phyloP scores from a whole-genome alignment of 1,140 invertebrate genomes.

The Drosophila ercepeae region DNA sequence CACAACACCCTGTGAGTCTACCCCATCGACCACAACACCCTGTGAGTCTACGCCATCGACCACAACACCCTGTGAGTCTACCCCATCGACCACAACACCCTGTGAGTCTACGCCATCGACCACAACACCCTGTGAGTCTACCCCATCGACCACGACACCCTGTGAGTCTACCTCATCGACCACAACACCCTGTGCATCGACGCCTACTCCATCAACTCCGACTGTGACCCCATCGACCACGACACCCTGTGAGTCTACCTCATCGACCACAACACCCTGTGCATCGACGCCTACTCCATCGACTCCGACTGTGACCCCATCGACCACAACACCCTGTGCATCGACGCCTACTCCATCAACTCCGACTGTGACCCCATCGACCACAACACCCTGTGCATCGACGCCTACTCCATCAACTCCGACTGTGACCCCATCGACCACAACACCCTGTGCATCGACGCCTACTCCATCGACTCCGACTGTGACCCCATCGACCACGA shows the following conservation, averaged over 20 bases:
- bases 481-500: constrained; percentile 20
- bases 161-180: neutral
- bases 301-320: neutral
- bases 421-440: constrained; percentile 8
- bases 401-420: no score
- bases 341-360: no score
- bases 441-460: constrained; percentile 9
- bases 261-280: constrained; percentile 12
- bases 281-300: no score
- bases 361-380: neutral
- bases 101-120: constrained; percentile 2
- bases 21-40: constrained; percentile 6
- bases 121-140: constrained; percentile 10
- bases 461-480: no score
- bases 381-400: constrained; percentile 3
- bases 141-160: constrained; percentile 19
- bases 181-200: constrained; percentile 14
- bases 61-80: constrained; percentile 6
- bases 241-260: neutral
- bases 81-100: constrained; percentile 8
- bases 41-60: neutral
- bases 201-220: neutral
- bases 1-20: constrained; percentile 6
- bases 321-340: constrained; percentile 8
- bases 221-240: constrained; percentile 18